Conservation (phyloP, 2,113 vertebrate species). For the Bucco capensis region DNA sequence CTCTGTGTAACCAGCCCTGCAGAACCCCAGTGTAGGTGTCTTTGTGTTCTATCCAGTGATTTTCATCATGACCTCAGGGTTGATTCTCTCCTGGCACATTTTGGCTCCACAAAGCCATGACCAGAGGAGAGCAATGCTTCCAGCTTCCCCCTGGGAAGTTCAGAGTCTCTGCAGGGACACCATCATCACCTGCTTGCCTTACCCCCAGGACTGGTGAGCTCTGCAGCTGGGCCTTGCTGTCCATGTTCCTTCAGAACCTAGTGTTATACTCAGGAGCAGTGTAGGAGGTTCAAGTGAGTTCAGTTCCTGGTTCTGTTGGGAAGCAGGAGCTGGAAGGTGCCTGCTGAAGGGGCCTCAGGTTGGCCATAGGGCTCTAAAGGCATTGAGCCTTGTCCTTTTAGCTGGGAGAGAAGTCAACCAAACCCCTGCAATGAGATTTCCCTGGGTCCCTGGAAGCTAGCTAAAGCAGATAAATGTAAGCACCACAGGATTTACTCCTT, state of each 20-base stretch:
- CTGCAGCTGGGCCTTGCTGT: background rate
- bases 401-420: background rate
- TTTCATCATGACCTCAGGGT: background rate
- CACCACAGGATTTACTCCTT: background rate
- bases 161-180: background rate
- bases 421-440: background rate
- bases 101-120: background rate
- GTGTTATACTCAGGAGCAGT: accelerated
- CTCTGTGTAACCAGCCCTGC: background rate
- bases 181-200: background rate
- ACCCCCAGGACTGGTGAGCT: background rate
- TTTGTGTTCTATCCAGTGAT: background rate
- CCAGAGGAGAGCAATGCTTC: background rate
- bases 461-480: background rate
- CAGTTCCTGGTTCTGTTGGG: background rate
- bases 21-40: background rate
- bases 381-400: background rate
- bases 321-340: background rate
- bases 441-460: background rate
- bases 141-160: background rate
- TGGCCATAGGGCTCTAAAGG: accelerated
- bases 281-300: background rate
- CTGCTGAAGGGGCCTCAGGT: background rate
- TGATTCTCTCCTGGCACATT: accelerated
- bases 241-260: background rate